Evolutionary conservation across 2,113 vertebrate species (phyloP).

Genomic region (Lagopus muta): DNA sequence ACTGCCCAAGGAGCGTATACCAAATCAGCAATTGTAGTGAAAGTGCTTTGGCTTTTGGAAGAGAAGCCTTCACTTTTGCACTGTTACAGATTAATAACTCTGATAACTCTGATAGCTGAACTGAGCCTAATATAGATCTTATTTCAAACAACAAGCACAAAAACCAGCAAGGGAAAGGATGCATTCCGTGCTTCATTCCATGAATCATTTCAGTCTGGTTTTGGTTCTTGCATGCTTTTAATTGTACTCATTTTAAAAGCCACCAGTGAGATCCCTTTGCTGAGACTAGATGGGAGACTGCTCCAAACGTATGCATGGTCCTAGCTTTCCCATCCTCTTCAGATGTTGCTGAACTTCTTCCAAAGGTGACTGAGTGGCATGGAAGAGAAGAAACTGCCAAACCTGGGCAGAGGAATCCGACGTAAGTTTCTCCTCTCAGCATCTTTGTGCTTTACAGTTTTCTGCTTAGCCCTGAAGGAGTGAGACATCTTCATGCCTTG

Average conservation of each 20-base stretch:
- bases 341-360: background rate
- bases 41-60: background rate
- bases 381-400: background rate
- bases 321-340: background rate
- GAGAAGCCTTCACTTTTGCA: background rate
- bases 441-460: background rate
- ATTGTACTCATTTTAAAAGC: background rate
- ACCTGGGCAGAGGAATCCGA: background rate
- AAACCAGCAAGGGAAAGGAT: background rate
- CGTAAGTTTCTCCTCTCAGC: background rate
- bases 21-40: background rate
- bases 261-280: background rate
- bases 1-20: background rate
- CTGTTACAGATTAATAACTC: background rate
- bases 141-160: conserved; percentile 29
- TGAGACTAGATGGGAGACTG: background rate
- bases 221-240: background rate
- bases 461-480: background rate
- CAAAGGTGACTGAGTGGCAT: background rate
- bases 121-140: background rate
- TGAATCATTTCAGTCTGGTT: background rate
- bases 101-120: background rate
- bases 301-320: background rate
- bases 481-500: background rate
- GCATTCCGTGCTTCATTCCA: background rate